A percentile compares a stretch with the other conserved stretches of the same genome.
These are phyloP conservation scores for Kobus ellipsiprymnus DNA, from an alignment of 2,113 vertebrate genomes.

Conservation along the genomic window DNA sequence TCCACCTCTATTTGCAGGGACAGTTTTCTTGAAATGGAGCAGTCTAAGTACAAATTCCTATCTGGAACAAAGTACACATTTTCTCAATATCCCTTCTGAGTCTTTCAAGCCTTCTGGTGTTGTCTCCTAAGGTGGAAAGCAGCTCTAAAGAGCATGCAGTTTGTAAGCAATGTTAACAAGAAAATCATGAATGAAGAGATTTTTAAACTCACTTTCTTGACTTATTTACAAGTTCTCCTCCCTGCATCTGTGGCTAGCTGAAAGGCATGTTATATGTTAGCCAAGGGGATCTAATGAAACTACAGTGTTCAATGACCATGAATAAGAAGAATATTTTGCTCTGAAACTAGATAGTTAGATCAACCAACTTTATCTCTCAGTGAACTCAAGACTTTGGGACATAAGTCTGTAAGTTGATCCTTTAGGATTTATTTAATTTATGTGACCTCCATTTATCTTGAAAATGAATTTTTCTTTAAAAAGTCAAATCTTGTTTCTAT, in stretches of 20 bases:
- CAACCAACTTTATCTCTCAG: not conserved
- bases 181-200: constrained; percentile 57
- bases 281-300: not conserved
- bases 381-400: not conserved
- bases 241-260: not conserved
- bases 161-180: constrained; percentile 68
- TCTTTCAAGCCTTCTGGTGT: constrained; percentile 43
- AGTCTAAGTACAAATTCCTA: constrained; percentile 56
- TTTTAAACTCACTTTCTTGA: constrained; percentile 37
- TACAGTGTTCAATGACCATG: not conserved
- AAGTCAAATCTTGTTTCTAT: not conserved
- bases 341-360: not conserved
- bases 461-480: constrained; percentile 26
- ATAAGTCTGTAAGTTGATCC: not conserved
- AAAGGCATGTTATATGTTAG: not conserved
- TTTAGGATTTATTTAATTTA: not conserved
- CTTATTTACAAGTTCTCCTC: constrained; percentile 44
- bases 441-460: not conserved
- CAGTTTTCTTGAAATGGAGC: constrained; percentile 48
- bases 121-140: constrained; percentile 44
- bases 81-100: constrained; percentile 66
- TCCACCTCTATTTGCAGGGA: constrained; percentile 32
- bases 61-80: constrained; percentile 62
- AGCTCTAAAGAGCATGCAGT: constrained; percentile 62
- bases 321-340: not conserved